Conservation (phyloP, 2,113 vertebrate species). For the Semicossyphus pulcher region DNA sequence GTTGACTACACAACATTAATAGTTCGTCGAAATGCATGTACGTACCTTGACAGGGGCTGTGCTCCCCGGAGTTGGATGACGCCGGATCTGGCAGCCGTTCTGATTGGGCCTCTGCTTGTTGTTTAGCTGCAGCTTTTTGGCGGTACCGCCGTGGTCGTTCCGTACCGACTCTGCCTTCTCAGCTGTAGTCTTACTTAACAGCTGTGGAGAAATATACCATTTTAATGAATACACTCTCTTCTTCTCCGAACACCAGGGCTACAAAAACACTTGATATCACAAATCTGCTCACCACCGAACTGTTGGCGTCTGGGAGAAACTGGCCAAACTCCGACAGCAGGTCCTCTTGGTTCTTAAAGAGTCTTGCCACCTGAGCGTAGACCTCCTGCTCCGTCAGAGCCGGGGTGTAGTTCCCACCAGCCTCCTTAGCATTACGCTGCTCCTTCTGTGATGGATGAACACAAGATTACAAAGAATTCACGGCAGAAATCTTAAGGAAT, state of each 20-base stretch:
- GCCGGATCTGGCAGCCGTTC: conserved; percentile 95
- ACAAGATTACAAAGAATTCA: background rate
- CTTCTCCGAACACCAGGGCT: background rate
- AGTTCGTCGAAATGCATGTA: no score
- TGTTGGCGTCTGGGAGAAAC: conserved; percentile 98
- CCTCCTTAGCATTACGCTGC: conserved; percentile 98
- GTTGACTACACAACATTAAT: no score
- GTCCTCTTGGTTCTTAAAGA: conserved; percentile 99
- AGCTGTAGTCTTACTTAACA: conserved; percentile 95
- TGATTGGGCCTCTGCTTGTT: conserved; percentile 97
- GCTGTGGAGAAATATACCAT: conserved; percentile 67
- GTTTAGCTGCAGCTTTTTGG: conserved; percentile 97
- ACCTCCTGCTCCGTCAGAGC: conserved; percentile 97
- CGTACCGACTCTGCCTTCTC: conserved; percentile 97
- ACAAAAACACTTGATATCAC: background rate
- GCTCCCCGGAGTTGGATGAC: conserved; percentile 87
- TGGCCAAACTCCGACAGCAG: conserved; percentile 97
- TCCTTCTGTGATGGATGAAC: conserved; percentile 87
- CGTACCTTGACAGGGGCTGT: conserved; percentile 90
- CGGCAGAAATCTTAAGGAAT: no score
- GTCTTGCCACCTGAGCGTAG: conserved; percentile 95
- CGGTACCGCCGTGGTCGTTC: conserved; percentile 95
- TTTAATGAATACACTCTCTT: no score
- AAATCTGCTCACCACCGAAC: conserved; percentile 90
- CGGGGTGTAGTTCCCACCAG: conserved; percentile 96